These are phyloP conservation scores for Philonicus albiceps DNA, from an alignment of 2,888 invertebrate genomes.

Conservation along the genomic window DNA sequence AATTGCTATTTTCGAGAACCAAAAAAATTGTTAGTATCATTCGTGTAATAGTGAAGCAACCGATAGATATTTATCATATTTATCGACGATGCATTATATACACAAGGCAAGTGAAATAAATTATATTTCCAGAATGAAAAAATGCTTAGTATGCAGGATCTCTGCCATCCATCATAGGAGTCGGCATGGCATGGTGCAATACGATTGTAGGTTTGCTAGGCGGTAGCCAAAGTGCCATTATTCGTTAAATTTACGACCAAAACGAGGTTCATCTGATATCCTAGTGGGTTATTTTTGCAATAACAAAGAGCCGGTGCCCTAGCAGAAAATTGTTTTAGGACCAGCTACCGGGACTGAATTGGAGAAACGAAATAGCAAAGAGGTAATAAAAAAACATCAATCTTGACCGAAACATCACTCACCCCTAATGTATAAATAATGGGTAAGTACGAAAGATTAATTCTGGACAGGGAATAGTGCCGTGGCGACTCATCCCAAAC, in stretches of 20 bases:
- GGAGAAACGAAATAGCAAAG: not conserved
- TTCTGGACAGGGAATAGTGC: slow-evolving; percentile 2
- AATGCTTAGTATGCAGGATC: slow-evolving; percentile 18
- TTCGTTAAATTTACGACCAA: slow-evolving; percentile 29
- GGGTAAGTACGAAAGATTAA: slow-evolving; percentile 27
- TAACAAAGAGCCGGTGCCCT: not conserved
- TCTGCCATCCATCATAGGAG: slow-evolving; percentile 3
- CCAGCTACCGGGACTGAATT: not conserved
- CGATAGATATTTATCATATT: not conserved
- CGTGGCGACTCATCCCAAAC: not conserved
- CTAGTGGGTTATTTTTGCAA: slow-evolving; percentile 4
- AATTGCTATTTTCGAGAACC: not conserved
- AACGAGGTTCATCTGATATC: slow-evolving; percentile 28
- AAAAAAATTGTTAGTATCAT: not conserved
- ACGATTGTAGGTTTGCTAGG: slow-evolving; percentile 3
- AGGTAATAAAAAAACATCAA: slow-evolving; percentile 1
- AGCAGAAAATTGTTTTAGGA: slow-evolving; percentile 32
- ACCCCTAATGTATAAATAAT: slow-evolving; percentile 35
- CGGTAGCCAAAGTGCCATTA: slow-evolving; percentile 8
- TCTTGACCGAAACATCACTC: not conserved
- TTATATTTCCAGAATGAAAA: slow-evolving; percentile 4
- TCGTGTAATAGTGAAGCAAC: not conserved
- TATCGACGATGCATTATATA: slow-evolving; percentile 5
- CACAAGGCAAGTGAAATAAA: not conserved
- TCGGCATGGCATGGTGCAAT: not conserved